Base-by-base conservation (phyloP, 2,888 invertebrate genomes). In the Isoperla grammatica region DNA sequence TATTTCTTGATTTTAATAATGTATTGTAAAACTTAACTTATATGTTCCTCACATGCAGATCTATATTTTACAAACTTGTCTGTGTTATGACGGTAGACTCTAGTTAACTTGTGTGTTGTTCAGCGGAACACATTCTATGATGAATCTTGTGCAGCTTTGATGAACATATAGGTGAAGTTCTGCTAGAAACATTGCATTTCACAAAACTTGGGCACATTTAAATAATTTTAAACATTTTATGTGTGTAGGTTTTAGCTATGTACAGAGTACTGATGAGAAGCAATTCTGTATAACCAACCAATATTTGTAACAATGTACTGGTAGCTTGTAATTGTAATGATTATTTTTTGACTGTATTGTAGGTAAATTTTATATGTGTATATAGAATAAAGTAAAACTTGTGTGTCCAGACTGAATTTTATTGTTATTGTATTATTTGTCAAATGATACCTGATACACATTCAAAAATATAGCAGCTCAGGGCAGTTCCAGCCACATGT, bases 321-420 rank as follows among this genome's bases (percentile, higher is more conserved):
- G 37, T 12, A 53, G 53, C 53, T 53, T 53, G 53, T 53, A 53
- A 53, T 53, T 53, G 53, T 53, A 53, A 53, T 53, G 15, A 53
- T 29, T 53, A 53, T 53, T 39, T 53, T 53, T 53, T 53, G 53
- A 53, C 37, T 53, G 53, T 20, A 53, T 50, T 53, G 37, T 35
- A 53, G 53, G 53, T 53, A 53, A 53, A 53, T 53, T 53, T 53
- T 53, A 39, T 53, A 53, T 53, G 53, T 53, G 53, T 53, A 53
- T 39, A 53, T 53, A 53, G 53, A 53, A 53, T 53, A 37, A 53
- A 39, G 37, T 39, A 20, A 53, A 20, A 19, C 37, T n/a, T 13
- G 17, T 45, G 45, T 45, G 17, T 45, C 45, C 6, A 53, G 15
- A 35, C 29, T 20, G 20, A 15, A 49, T 29, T 48, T 48, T 19